Conservation (phyloP, 2,113 vertebrate species). For the Macquaria australasica region DNA sequence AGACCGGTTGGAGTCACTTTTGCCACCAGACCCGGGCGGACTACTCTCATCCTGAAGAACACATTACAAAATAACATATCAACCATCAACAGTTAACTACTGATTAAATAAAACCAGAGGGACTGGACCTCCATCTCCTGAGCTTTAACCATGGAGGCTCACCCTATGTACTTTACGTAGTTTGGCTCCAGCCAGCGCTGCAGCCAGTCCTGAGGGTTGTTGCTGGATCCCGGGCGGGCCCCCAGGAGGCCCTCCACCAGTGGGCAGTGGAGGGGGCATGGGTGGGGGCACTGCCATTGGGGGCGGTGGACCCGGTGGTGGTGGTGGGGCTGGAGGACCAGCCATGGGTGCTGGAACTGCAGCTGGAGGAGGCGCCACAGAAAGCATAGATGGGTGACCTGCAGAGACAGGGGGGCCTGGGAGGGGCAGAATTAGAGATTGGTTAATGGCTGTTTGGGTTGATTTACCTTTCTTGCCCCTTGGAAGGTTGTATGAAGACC, state of each 20-base stretch:
- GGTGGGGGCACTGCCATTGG: constrained; percentile 90
- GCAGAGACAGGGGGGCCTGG: constrained; percentile 92
- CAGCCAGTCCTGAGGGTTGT: constrained; percentile 94
- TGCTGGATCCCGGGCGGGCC: constrained; percentile 85
- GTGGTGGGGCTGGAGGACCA: constrained; percentile 93
- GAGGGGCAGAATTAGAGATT: constrained; percentile 56
- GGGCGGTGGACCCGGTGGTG: constrained; percentile 91
- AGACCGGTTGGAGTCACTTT: constrained; percentile 95
- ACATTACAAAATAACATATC: constrained; percentile 15
- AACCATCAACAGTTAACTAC: background rate
- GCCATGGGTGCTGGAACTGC: constrained; percentile 78
- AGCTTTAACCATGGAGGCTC: constrained; percentile 69
- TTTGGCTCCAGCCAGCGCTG: constrained; percentile 97
- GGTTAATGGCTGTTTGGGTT: constrained; percentile 31
- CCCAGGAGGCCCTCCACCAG: constrained; percentile 83
- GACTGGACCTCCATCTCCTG: background rate
- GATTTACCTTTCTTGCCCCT: background rate
- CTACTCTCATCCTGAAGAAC: constrained; percentile 91
- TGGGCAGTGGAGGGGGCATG: constrained; percentile 90
- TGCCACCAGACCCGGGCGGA: constrained; percentile 91
- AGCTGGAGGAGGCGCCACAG: constrained; percentile 82
- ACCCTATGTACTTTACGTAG: constrained; percentile 96
- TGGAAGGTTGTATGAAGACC: constrained; percentile 15
- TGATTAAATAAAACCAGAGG: background rate
- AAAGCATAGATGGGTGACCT: constrained; percentile 88